A percentile compares a stretch with the other conserved stretches of the same genome.
Conservation (phyloP, 2,888 invertebrate species). For the Globia sparganii region DNA sequence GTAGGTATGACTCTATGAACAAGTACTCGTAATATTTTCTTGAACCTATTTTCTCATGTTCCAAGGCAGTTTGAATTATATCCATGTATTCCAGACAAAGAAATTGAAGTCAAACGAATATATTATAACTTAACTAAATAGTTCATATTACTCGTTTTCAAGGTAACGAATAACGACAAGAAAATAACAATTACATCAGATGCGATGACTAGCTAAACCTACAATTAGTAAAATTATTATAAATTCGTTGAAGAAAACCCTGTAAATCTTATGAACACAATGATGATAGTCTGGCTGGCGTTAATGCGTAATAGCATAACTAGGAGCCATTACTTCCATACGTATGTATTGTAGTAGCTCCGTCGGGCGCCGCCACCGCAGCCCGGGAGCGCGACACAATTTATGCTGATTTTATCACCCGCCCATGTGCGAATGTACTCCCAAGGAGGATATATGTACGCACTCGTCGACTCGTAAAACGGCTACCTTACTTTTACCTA, state of each 20-base stretch:
- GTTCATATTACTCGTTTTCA: neutral
- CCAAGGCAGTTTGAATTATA: constrained; percentile 15
- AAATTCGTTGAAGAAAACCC: neutral
- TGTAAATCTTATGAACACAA: constrained; percentile 33
- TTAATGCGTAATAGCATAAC: constrained; percentile 71
- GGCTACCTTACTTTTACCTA: constrained; percentile 66
- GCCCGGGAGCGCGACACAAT: constrained; percentile 70
- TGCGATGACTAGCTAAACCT: neutral
- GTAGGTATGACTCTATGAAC: neutral
- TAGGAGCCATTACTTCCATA: constrained; percentile 73
- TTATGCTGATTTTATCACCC: constrained; percentile 83
- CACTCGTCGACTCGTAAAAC: constrained; percentile 71
- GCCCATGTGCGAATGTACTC: constrained; percentile 74
- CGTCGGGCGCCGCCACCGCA: constrained; percentile 14
- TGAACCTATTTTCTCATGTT: neutral
- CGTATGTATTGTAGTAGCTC: constrained; percentile 49
- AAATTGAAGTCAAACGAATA: neutral
- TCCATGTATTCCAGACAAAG: neutral
- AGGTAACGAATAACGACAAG: neutral
- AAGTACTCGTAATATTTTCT: constrained; percentile 2
- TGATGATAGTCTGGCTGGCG: constrained; percentile 48
- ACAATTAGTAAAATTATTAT: neutral
- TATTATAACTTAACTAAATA: neutral
- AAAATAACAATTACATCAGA: neutral
- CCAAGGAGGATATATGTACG: constrained; percentile 71